Conservation (phyloP, 2,888 invertebrate species). For the Drosophila ustulata region DNA sequence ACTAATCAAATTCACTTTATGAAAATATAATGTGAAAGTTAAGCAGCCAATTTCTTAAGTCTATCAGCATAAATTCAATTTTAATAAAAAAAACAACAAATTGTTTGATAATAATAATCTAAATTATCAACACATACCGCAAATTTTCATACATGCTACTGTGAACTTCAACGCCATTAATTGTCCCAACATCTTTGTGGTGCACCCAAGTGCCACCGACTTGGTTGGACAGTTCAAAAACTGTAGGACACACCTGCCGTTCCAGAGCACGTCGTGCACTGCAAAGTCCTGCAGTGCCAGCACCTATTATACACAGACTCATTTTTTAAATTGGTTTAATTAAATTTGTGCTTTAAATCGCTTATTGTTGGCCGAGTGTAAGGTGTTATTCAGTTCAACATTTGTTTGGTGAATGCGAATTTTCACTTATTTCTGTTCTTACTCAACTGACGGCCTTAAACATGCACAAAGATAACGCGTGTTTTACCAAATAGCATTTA, state of each 20-base stretch:
- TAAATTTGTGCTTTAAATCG: neutral
- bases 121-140: conserved; percentile 86
- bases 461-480: too few species aligned
- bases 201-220: conserved; percentile 97
- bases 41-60: too few species aligned
- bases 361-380: neutral
- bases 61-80: too few species aligned
- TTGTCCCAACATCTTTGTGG: conserved; percentile 90
- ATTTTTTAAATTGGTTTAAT: conserved; percentile 35
- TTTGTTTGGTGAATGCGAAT: conserved; percentile 7
- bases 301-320: conserved; percentile 90
- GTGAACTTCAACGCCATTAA: conserved; percentile 92
- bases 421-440: neutral
- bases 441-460: too few species aligned
- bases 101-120: neutral
- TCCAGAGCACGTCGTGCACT: conserved; percentile 89
- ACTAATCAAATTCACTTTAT: too few species aligned
- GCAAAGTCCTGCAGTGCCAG: conserved; percentile 94
- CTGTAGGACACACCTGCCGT: conserved; percentile 86
- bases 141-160: conserved; percentile 96
- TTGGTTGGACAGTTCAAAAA: conserved; percentile 91
- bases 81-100: neutral
- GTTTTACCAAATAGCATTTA: too few species aligned
- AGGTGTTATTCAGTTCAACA: neutral
- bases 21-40: too few species aligned